phyloP scores from a whole-genome alignment of 2,113 vertebrate species.

The Rhipidura dahli region DNA sequence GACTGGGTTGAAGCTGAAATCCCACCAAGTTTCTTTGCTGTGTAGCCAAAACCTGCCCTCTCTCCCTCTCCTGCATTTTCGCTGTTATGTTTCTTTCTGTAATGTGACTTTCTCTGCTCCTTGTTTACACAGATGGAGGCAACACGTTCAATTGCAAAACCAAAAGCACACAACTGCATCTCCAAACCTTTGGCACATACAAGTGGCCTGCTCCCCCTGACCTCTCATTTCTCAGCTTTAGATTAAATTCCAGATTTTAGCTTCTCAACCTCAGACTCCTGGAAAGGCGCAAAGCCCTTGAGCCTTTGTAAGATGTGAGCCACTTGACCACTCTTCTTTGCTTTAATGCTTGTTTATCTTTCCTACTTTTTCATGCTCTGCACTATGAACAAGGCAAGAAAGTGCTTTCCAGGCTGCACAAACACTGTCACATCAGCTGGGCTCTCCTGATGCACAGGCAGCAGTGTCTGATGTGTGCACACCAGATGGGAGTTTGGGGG shows the following conservation, averaged over 20 bases:
- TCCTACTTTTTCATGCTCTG: background rate
- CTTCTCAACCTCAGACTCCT: background rate
- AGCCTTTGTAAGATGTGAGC: background rate
- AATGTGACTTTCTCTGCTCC: background rate
- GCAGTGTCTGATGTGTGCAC: background rate
- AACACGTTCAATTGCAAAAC: background rate
- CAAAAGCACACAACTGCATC: background rate
- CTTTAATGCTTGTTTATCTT: slow-evolving; percentile 4
- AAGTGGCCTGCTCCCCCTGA: background rate
- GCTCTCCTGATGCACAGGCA: background rate
- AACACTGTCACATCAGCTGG: background rate
- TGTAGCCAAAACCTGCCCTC: background rate
- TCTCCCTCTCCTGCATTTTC: background rate
- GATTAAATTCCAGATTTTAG: background rate
- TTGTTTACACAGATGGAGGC: slow-evolving; percentile 31
- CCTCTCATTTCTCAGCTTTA: background rate
- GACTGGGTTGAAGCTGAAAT: background rate
- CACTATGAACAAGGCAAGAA: background rate
- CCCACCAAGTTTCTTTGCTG: background rate
- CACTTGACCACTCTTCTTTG: background rate
- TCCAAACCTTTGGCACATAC: background rate
- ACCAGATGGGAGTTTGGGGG: background rate
- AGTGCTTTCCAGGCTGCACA: background rate
- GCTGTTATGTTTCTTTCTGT: background rate
- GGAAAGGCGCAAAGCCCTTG: background rate